phyloP scores from a whole-genome alignment of 1,140 invertebrate species.

The Pogonognathellus flavescens region DNA sequence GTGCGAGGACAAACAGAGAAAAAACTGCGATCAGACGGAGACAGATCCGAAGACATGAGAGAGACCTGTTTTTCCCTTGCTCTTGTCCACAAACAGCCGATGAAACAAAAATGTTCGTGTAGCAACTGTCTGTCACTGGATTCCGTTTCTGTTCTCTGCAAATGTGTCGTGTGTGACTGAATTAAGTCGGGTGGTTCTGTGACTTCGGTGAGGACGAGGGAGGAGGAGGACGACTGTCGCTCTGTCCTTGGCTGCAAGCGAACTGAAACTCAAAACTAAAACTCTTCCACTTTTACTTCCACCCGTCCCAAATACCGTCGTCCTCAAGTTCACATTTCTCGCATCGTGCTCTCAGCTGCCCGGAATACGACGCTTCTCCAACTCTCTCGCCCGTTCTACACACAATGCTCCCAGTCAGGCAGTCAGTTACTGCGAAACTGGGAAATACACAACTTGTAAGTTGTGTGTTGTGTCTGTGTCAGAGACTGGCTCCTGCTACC shows the following conservation, averaged over 20 bases:
- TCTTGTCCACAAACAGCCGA: not conserved
- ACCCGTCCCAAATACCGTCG: not conserved
- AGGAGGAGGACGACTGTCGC: conserved; percentile 12
- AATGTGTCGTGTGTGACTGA: too few species aligned
- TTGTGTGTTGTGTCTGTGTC: too few species aligned
- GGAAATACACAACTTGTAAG: too few species aligned
- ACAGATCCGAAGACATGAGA: not conserved
- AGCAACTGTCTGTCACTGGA: too few species aligned
- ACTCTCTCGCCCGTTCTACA: not conserved
- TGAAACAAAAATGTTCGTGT: too few species aligned
- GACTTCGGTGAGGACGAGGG: not conserved
- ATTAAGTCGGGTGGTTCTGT: not conserved
- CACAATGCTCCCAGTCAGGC: not conserved
- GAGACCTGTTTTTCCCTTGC: not conserved
- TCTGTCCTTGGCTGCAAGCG: conserved; percentile 14
- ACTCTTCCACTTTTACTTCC: not conserved
- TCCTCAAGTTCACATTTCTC: not conserved
- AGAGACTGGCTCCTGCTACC: too few species aligned
- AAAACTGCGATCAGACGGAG: not conserved
- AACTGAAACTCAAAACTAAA: conserved; percentile 10
- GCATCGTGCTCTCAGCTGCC: not conserved
- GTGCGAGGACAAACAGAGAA: not conserved
- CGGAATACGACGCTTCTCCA: not conserved
- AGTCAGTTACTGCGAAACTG: too few species aligned
- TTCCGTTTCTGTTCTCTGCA: too few species aligned